Conservation (phyloP, 2,888 invertebrate species). For the Stictocephala bisonia region DNA sequence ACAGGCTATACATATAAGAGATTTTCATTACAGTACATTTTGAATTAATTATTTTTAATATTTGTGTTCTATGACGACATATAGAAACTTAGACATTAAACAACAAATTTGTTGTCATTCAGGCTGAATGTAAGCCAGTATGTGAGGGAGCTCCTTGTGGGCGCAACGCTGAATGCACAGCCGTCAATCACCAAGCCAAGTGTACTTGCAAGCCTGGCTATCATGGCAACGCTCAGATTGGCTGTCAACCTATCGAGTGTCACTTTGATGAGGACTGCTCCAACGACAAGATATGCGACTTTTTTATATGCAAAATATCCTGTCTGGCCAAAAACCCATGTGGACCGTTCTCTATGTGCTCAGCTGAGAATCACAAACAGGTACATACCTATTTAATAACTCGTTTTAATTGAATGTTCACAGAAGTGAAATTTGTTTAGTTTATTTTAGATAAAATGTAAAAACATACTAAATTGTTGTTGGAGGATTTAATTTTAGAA, state of each 20-base stretch:
- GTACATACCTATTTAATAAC: too few species aligned
- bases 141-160: conserved; percentile 82
- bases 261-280: conserved; percentile 77
- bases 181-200: conserved; percentile 77
- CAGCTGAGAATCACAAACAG: conserved; percentile 83
- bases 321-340: conserved; percentile 87
- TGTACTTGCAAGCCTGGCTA: conserved; percentile 85
- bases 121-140: conserved; percentile 78
- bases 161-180: conserved; percentile 83
- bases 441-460: too few species aligned
- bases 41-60: too few species aligned
- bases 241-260: conserved; percentile 86
- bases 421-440: too few species aligned
- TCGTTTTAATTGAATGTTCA: too few species aligned
- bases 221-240: conserved; percentile 77
- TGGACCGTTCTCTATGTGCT: conserved; percentile 86
- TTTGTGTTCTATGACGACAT: neutral
- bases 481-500: too few species aligned
- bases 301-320: conserved; percentile 86
- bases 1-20: too few species aligned
- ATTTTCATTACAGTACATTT: too few species aligned
- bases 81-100: neutral
- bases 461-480: too few species aligned
- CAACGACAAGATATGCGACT: conserved; percentile 85
- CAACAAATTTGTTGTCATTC: conserved; percentile 42